Base-by-base conservation (phyloP, 2,888 invertebrate genomes). In the Chymomyza caudatula region DNA sequence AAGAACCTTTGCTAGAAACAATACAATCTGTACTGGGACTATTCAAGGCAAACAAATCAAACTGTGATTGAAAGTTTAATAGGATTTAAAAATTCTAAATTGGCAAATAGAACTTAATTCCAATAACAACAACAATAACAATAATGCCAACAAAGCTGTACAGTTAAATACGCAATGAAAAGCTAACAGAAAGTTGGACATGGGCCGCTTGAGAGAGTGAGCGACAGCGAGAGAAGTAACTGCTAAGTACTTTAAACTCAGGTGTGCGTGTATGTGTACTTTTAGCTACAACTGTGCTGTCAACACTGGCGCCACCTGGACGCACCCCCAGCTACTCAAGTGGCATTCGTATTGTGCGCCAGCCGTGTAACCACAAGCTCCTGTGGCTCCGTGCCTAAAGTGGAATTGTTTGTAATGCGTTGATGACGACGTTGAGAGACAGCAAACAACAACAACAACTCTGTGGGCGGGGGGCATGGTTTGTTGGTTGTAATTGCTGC, bases 341-440 rank as follows among this genome's bases (percentile, higher is more conserved):
- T 47, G 58, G 37, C 29, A 29, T 58, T 65, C 49, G 63, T 58
- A 49, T 68, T 67, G 67, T 71, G 67, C 61, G 47, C 57, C 63
- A 47, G 54, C 52, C 69, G 62, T 65, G 67, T 55, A 77, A 77
- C 82, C 82, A 74, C 85, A 82, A 85, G 73, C 77, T 85, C 69
- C 62, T 82, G 78, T 67, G 83, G 58, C 47, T 58, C 65, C 77
- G 65, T 71, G 70, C 73, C 77, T 74, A 75, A 82, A 85, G 83
- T 82, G 85, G 75, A 83, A 85, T 85, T 82, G 82, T 85, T 80
- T 78, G 82, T 85, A 82, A 85, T 85, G 80, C 80, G 76, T 69
- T 72, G 82, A 72, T 72, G 72, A 74, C 71, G 65, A 63, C 68
- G 67, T 19, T 37, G 51, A 19, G 54, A 53, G 55, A 55, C 60